Conservation (phyloP, 2,113 vertebrate species). For the Peromyscus maniculatus region DNA sequence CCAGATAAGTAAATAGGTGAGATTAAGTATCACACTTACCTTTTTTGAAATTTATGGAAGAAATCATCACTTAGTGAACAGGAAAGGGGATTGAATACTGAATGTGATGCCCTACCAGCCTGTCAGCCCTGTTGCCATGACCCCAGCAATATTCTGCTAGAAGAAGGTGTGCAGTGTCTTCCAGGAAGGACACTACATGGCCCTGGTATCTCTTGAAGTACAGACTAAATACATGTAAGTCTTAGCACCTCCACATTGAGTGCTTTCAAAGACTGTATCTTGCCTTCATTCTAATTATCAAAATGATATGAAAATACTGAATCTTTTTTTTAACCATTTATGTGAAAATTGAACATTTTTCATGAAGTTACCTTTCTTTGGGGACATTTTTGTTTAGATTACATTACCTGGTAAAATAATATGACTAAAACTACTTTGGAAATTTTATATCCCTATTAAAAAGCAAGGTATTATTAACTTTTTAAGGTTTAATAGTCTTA, state of each 20-base stretch:
- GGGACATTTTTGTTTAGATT: conserved; percentile 26
- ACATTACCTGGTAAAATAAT: conserved; percentile 50
- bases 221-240: neutral
- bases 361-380: conserved; percentile 8
- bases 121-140: fast-evolving
- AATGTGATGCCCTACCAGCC: neutral
- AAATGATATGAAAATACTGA: neutral
- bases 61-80: neutral
- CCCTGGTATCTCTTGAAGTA: neutral
- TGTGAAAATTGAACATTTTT: conserved; percentile 16
- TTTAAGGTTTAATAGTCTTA: conserved; percentile 31
- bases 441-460: conserved; percentile 65
- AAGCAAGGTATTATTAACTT: conserved; percentile 24
- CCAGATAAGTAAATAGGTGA: neutral
- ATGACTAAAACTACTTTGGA: conserved; percentile 33
- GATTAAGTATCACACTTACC: neutral
- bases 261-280: neutral
- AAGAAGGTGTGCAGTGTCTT: neutral
- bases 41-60: neutral
- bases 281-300: neutral
- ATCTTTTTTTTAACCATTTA: neutral
- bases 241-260: neutral
- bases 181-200: neutral
- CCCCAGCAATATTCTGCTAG: neutral
- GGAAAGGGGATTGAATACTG: neutral